Base-by-base conservation (phyloP, 64 coral and sea anemone species). In the Hydrozoanthus tunicans region DNA sequence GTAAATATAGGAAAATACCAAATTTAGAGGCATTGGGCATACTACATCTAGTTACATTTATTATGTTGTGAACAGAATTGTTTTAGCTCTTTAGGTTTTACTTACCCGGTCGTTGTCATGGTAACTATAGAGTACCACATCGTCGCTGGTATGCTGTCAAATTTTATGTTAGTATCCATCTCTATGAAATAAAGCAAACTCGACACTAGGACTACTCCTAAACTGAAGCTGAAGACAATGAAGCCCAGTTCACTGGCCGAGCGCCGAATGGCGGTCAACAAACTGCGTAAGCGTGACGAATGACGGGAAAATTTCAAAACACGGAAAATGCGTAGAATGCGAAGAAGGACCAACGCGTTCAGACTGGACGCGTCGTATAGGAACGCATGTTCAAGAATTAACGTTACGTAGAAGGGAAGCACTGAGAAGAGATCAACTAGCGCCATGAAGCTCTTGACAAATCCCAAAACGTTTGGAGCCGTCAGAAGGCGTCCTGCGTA, bases 51-150 rank as follows among this genome's bases (percentile, higher is more conserved):
- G 32, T 43, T 43, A 43, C 32, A 43, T 43, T 43, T 43, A 43
- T 43, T 43, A 43, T 43, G 32, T 43, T 43, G 32, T 1, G 32
- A 43, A 43, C 32, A 43, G 2, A 43, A 43, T 43, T 1, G 2
- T 43, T 43, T 43, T 43, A 43, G 32, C 32, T 43, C 2, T 43
- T 43, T 43, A 23, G 2, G 55, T 27, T 59, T 24, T 56, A 93
- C 95, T 73, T 70, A 98, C 96, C 96, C 96, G 3, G 96, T 98
- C 0, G 96, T 98, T 91, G 96, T 98, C 96, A 98, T 98, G 58
- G 96, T 98, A 10, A 98, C 69, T 5, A 98, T 80, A 4, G 96
- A 94, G 20, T 98, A 98, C 96, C 96, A 98, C 96, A 98, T 98
- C 1, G 96, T 78, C 56, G 96, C 96, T 71, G 96, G 96, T 12